Evolutionary conservation across 2,888 invertebrate species (phyloP), one percentile per base, ranked within the genome.

Genomic region (Diplolepis rosae): DNA sequence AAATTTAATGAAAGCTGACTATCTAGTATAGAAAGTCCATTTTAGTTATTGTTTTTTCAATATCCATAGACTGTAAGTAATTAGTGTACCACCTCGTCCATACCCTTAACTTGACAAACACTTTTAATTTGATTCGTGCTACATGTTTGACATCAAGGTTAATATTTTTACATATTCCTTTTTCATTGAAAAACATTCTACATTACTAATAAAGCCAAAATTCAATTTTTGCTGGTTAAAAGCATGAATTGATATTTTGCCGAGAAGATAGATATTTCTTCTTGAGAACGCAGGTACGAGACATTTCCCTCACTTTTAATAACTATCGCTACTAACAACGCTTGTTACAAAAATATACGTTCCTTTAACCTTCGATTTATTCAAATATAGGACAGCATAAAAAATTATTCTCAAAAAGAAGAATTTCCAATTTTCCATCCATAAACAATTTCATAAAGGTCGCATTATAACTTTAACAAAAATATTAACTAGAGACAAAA

Each of bases 291-390:
- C 32, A 56, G 22, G 56, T 56, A 56, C 35, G 56, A 56, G 32
- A 56, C 35, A 56, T 56, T 56, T 56, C 35, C 22, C 22, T 22
- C 4, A 9, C 15, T 30, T 56, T 13, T 56, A 35, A 56, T 56
- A 32, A 22, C 32, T 18, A 56, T 35, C 22, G 35, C 13, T 24
- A 61, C 27, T 39, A 35, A 24, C 61, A n/a, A 24, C 61, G 24
- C 39, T 61, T n/a, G 13, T 61, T 61, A 61, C 24, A 61, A 61
- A 61, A 61, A 61, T 61, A 61, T 61, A 45, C 18, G 45, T 32
- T 39, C 61, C 24, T 22, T 22, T 50, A 50, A 32, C 39, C 22
- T 39, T 32, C 22, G 13, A 56, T 39, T 56, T 35, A 11, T 35
- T 22, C 18, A 56, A 35, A 56, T 35, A 56, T 35, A 56, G 18